Base-by-base conservation (phyloP, 30 jellyfish, hydroid and myxozoan genomes). In the Mastigias papua region DNA sequence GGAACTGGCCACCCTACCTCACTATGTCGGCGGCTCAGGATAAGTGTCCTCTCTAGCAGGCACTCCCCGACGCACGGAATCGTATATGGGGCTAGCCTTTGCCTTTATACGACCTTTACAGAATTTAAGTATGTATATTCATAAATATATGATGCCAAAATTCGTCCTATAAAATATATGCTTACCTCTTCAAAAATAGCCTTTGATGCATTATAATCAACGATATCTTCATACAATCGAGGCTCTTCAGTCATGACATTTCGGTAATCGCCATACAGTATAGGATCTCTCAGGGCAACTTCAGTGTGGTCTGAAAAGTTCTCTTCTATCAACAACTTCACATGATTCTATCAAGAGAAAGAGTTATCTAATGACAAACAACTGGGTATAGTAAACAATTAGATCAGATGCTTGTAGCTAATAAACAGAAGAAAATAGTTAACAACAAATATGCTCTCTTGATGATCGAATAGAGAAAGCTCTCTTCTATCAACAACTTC, bases 131-230 rank as follows among this genome's bases (percentile, higher is more conserved):
- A n/a, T n/a, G n/a, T n/a, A n/a, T n/a, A n/a, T n/a, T n/a, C n/a
- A n/a, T n/a, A n/a, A n/a, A n/a, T n/a, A n/a, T n/a, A n/a, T n/a
- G n/a, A n/a, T n/a, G n/a, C n/a, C n/a, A n/a, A n/a, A n/a, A n/a
- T n/a, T n/a, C n/a, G n/a, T n/a, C n/a, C n/a, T n/a, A n/a, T n/a
- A n/a, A n/a, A n/a, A n/a, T n/a, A 48, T 2, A 17, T 28, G 29
- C 86, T 27, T 58, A 95, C 99, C 99, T 95, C 99, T 76, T 95
- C 99, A 80, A 95, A 90, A 42, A 95, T 57, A 13, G 98, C 97
- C 50, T 95, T 95, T 27, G 98, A 48, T 7, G 97, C 96, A 27
- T 81, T 92, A 81, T 95, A 95, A 31, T 95, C 99, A 35, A 95
- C 95, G 19, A 95, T 76, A 64, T 95, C 99, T 82, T 95, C 99